Percentiles rank a stretch among this genome's conserved stretches.
These are phyloP conservation scores for Cyrtodaria siliqua DNA, from an alignment of 2,888 invertebrate genomes.

Conservation along the genomic window DNA sequence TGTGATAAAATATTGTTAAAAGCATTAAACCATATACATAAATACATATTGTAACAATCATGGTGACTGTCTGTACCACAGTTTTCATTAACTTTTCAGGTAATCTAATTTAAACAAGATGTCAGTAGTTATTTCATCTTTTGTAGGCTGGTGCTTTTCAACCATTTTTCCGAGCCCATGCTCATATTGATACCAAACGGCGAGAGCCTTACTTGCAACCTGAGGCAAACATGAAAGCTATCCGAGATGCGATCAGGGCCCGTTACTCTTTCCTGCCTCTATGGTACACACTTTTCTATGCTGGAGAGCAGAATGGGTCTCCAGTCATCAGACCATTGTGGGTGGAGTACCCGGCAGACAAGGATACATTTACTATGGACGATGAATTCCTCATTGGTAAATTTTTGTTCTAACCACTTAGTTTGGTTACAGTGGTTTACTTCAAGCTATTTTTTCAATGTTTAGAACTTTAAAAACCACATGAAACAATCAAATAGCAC, in stretches of 20 bases:
- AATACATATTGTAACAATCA: too few relatives aligned
- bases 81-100: too few relatives aligned
- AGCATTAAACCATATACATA: too few relatives aligned
- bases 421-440: too few relatives aligned
- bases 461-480: too few relatives aligned
- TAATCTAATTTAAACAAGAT: too few relatives aligned
- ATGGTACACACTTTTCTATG: conserved; percentile 97
- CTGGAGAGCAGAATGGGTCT: conserved; percentile 91
- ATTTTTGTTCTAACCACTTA: too few relatives aligned
- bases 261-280: conserved; percentile 96
- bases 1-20: too few relatives aligned
- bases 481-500: too few relatives aligned
- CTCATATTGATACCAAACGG: conserved; percentile 98
- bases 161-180: conserved; percentile 98
- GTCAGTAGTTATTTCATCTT: not conserved
- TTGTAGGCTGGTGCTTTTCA: conserved; percentile 93
- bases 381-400: conserved; percentile 92
- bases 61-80: too few relatives aligned
- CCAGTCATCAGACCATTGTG: conserved; percentile 97
- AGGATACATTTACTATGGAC: conserved; percentile 93
- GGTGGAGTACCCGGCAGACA: conserved; percentile 95
- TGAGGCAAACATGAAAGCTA: conserved; percentile 80
- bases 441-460: too few relatives aligned
- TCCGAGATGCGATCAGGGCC: conserved; percentile 87
- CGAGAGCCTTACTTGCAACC: conserved; percentile 96